These are phyloP conservation scores for Enhydra lutris DNA, from an alignment of 2,113 vertebrate species.

Conservation along the genomic window DNA sequence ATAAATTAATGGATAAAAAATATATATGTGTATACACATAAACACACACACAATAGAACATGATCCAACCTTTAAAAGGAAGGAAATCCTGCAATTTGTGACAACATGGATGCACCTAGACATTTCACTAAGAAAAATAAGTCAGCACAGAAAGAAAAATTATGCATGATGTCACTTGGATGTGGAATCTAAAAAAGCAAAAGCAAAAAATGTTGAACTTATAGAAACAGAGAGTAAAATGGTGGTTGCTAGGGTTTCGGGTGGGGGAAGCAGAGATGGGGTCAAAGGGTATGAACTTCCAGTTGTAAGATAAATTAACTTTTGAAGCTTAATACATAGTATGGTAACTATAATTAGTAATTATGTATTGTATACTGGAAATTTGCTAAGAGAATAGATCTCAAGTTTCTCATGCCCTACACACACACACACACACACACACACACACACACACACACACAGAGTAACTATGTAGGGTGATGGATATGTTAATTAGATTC, in stretches of 20 bases:
- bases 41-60: neutral
- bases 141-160: neutral
- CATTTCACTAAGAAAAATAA: neutral
- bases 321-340: neutral
- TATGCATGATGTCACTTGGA: neutral
- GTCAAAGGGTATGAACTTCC: neutral
- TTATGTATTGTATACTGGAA: neutral
- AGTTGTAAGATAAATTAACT: neutral
- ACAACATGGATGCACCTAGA: neutral
- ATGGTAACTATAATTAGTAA: neutral
- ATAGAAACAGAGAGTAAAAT: neutral
- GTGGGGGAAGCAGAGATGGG: neutral
- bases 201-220: neutral
- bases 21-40: neutral
- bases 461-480: neutral
- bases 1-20: neutral
- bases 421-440: neutral
- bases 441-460: neutral
- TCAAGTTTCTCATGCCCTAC: neutral
- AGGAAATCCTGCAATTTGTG: neutral
- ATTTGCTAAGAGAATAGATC: neutral
- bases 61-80: neutral
- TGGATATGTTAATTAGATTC: neutral
- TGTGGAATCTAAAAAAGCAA: neutral
- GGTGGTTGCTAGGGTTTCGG: neutral